phyloP scores from a whole-genome alignment of 2,797 vertebrate species.

The Melanotaenia trifasciata region DNA sequence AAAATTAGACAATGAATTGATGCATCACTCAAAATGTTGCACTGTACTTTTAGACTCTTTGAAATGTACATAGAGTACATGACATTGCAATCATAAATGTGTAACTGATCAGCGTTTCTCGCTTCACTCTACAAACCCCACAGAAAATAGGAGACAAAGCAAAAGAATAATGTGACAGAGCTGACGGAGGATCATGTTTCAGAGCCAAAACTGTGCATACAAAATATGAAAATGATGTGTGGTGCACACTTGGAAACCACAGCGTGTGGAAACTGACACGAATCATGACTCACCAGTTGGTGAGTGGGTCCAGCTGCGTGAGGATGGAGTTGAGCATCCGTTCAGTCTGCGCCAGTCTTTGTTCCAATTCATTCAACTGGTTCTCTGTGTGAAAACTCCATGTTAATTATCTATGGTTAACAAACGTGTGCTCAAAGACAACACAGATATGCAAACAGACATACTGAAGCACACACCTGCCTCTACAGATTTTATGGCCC shows the following conservation, averaged over 20 bases:
- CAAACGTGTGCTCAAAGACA: slow-evolving; percentile 17
- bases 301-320: slow-evolving; percentile 91
- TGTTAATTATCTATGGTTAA: slow-evolving; percentile 1
- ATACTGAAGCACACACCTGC: slow-evolving; percentile 80
- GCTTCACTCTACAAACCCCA: background rate
- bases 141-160: too few relatives aligned
- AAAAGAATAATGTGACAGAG: background rate
- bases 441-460: slow-evolving; percentile 8
- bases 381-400: slow-evolving; percentile 77
- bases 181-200: background rate
- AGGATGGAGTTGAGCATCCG: slow-evolving; percentile 93
- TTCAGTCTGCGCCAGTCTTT: slow-evolving; percentile 89
- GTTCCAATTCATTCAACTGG: slow-evolving; percentile 90
- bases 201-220: background rate
- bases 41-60: background rate
- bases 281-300: slow-evolving; percentile 86
- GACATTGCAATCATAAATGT: too few relatives aligned
- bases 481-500: slow-evolving; percentile 86
- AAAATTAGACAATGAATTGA: background rate
- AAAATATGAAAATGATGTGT: too few relatives aligned
- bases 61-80: too few relatives aligned
- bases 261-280: background rate
- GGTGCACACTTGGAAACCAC: background rate
- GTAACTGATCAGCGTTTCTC: background rate
- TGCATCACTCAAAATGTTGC: background rate